phyloP scores from a whole-genome alignment of 2,888 invertebrate species.

The Cheilosia variabilis region DNA sequence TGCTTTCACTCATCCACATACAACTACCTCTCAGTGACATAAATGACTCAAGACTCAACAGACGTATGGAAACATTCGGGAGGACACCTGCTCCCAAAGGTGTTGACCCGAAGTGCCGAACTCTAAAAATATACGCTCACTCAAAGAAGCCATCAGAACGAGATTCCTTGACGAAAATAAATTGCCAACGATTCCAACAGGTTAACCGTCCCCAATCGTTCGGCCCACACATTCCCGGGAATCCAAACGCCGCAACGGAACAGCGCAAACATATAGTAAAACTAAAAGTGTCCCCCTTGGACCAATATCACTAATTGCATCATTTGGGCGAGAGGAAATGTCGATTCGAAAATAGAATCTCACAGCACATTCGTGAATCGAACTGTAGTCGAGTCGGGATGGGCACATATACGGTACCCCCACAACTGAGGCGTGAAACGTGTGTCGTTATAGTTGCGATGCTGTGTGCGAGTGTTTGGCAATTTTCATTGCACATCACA shows the following conservation, averaged over 20 bases:
- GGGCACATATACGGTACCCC: slow-evolving; percentile 17
- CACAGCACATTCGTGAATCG: slow-evolving; percentile 15
- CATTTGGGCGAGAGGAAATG: slow-evolving; percentile 63
- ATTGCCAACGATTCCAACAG: slow-evolving; percentile 73
- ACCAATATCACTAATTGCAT: slow-evolving; percentile 76
- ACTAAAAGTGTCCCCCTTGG: slow-evolving; percentile 74
- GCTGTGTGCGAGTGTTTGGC: slow-evolving; percentile 53
- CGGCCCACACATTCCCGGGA: slow-evolving; percentile 50
- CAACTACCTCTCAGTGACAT: slow-evolving; percentile 31
- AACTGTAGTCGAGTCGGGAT: neutral
- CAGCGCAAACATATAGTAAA: slow-evolving; percentile 34
- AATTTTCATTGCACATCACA: slow-evolving; percentile 69
- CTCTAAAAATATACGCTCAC: slow-evolving; percentile 50
- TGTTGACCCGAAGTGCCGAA: slow-evolving; percentile 56
- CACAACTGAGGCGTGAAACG: slow-evolving; percentile 56
- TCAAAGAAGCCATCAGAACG: slow-evolving; percentile 63
- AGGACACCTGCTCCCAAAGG: slow-evolving; percentile 64
- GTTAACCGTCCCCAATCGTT: slow-evolving; percentile 63
- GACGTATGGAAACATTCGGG: slow-evolving; percentile 9
- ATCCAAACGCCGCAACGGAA: slow-evolving; percentile 39
- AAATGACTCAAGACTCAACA: slow-evolving; percentile 15
- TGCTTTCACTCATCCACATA: slow-evolving; percentile 23
- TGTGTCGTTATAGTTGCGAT: slow-evolving; percentile 52
- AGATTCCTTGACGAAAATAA: slow-evolving; percentile 69
- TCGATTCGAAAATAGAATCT: slow-evolving; percentile 69